phyloP scores from a whole-genome alignment of 1,140 invertebrate species.

The Meteorus sp. region DNA sequence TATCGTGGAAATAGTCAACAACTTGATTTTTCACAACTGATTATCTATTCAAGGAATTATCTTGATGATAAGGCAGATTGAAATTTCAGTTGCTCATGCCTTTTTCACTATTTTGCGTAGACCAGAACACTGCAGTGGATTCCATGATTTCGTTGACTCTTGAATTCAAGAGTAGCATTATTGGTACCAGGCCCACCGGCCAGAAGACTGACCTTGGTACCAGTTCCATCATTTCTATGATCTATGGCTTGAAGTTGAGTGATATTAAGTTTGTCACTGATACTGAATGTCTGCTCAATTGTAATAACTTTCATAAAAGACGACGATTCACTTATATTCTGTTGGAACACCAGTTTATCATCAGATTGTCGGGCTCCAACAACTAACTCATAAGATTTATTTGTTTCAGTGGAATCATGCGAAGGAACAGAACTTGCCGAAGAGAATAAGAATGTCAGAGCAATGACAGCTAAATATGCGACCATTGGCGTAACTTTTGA shows the following conservation, averaged over 20 bases:
- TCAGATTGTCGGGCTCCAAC: slow-evolving; percentile 41
- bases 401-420: not conserved
- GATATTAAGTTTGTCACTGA: slow-evolving; percentile 42
- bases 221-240: slow-evolving; percentile 57
- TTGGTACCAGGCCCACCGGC: slow-evolving; percentile 51
- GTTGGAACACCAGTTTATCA: slow-evolving; percentile 36
- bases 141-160: slow-evolving; percentile 58
- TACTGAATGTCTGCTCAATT: slow-evolving; percentile 41
- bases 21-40: too few relatives aligned
- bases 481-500: too few relatives aligned
- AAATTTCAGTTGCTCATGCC: too few relatives aligned
- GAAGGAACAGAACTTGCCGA: too few relatives aligned
- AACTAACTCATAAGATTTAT: slow-evolving; percentile 38
- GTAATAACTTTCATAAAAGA: slow-evolving; percentile 47
- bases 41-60: too few relatives aligned
- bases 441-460: too few relatives aligned
- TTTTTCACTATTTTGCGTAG: slow-evolving; percentile 26
- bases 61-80: too few relatives aligned
- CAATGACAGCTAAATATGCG: too few relatives aligned
- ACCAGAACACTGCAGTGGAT: slow-evolving; percentile 60
- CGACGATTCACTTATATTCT: slow-evolving; percentile 47
- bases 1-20: too few relatives aligned
- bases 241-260: slow-evolving; percentile 59
- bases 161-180: slow-evolving; percentile 57
- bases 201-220: slow-evolving; percentile 53